Evolutionary conservation across 2,113 vertebrate genomes (phyloP).

Genomic region (Rhineura floridana): DNA sequence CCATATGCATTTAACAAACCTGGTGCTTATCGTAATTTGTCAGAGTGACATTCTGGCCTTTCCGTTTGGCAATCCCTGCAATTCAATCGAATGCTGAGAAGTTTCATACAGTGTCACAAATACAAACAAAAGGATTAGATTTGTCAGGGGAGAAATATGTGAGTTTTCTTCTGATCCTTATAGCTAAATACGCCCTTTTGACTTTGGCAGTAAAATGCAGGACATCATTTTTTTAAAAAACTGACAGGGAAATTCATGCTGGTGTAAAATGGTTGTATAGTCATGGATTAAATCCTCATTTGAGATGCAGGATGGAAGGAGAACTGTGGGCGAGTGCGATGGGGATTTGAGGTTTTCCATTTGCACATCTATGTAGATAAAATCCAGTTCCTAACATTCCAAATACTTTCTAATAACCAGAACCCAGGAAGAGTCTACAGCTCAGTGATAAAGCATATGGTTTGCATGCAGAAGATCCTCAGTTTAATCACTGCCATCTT

Average conservation of each 20-base stretch:
- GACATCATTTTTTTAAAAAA: neutral
- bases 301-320: neutral
- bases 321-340: neutral
- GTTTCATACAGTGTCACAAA: conserved; percentile 25
- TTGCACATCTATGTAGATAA: neutral
- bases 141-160: conserved; percentile 13
- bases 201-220: conserved; percentile 10
- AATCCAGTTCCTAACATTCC: neutral
- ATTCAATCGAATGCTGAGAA: conserved; percentile 14
- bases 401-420: neutral
- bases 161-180: conserved; percentile 1
- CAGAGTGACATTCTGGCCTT: conserved; percentile 19
- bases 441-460: neutral
- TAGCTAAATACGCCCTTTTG: conserved; percentile 11
- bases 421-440: neutral
- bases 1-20: conserved; percentile 15
- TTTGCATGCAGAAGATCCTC: neutral
- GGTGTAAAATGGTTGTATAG: neutral
- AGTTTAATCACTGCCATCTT: no score
- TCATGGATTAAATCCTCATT: neutral
- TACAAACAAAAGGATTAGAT: conserved; percentile 34
- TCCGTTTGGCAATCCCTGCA: neutral
- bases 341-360: neutral
- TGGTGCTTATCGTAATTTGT: conserved; percentile 8
- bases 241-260: neutral